Evolutionary conservation across 2,113 vertebrate genomes (phyloP).

Genomic region (Pangasianodon hypophthalmus): DNA sequence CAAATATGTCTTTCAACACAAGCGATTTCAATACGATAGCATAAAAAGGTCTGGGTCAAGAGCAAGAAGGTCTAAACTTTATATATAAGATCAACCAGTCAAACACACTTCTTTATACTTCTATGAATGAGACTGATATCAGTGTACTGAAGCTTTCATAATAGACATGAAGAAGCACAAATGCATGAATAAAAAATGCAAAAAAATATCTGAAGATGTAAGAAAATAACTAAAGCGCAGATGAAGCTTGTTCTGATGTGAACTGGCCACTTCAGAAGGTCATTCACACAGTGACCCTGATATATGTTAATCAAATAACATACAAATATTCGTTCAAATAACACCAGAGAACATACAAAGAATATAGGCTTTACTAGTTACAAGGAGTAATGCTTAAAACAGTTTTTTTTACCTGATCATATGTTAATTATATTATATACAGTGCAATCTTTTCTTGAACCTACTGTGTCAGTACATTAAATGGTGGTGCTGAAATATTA

Average conservation of each 20-base stretch:
- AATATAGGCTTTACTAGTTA: background rate
- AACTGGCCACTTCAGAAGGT: constrained; percentile 18
- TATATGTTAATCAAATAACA: background rate
- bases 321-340: too few relatives aligned
- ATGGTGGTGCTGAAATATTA: background rate
- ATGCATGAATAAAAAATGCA: constrained; percentile 5
- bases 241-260: constrained; percentile 38
- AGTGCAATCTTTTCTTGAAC: background rate
- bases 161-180: background rate
- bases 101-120: background rate
- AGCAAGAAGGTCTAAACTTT: background rate
- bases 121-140: background rate
- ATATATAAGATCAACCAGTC: background rate
- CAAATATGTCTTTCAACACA: background rate
- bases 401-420: background rate
- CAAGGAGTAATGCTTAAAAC: background rate
- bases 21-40: background rate
- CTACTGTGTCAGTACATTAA: background rate
- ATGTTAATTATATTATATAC: background rate
- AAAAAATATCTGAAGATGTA: background rate
- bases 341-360: background rate
- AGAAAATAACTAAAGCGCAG: constrained; percentile 20
- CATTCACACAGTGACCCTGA: background rate
- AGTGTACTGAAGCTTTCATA: constrained; percentile 11
- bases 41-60: background rate